Base-by-base conservation (phyloP, 2,797 vertebrate species). In the Anguilla pacifica region DNA sequence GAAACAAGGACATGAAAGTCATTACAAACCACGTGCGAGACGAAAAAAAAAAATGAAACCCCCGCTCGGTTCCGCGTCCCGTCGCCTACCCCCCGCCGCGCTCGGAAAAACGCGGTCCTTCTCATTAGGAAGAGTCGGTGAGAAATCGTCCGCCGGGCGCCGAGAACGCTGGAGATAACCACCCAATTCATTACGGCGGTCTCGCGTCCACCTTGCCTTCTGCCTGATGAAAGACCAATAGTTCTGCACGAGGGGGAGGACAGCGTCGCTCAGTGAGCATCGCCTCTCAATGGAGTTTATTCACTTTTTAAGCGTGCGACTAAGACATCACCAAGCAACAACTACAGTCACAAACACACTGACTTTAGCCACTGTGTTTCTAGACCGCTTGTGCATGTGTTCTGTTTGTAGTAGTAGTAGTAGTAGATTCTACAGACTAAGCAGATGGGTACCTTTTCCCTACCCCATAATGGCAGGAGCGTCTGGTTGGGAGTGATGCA, bases 1-100 rank as follows among this genome's bases (percentile, higher is more conserved):
- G 28, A 87, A 64, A 83, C 25, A 31, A 83, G 82, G 77, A 87
- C 77, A 35, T 67, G 11, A 67, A 82, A 81, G 35, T 39, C 31
- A 72, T 15, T 55, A 10, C 7, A 46, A 39, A 39, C 53, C 4
- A 25, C 19, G 3, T 17, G 55, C 28, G 67, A 31, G 28, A 72
- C 13, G 67, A 31, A 9, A 6, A 11, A 31, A 55, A 51, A 51
- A 51, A 10, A 6, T 6, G 5, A 51, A 51, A 51, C 0, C 6
- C 1, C 2, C 11, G 39, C 39, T 77, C 57, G 64, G 46, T 83
- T 57, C 77, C 31, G 17, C 6, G 4, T 82, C 51, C 13, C 72
- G 51, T 11, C 70, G 39, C 28, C 46, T 74, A 6, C 51, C 19
- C 39, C 22, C 57, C 10, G 17, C 39, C 1, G 22, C 7, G 43